phyloP scores from a whole-genome alignment of 1,140 invertebrate genomes.

The Epicauta chinensis region DNA sequence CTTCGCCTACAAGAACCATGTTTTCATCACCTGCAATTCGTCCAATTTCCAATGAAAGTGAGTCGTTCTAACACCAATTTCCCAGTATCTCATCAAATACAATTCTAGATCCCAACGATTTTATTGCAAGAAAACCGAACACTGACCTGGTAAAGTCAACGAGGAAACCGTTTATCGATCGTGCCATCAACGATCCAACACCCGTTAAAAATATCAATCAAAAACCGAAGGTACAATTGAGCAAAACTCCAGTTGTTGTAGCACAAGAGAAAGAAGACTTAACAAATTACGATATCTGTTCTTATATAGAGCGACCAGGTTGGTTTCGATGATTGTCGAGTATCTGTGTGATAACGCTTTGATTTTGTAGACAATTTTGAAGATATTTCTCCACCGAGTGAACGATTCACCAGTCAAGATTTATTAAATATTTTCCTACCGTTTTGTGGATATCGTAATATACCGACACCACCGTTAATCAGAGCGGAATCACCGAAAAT shows the following conservation, averaged over 20 bases:
- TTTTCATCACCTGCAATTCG: constrained; percentile 25
- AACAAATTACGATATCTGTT: constrained; percentile 4
- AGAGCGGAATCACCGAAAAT: too few relatives aligned
- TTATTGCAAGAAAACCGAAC: constrained; percentile 15
- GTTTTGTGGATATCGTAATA: constrained; percentile 2
- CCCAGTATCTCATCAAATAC: constrained; percentile 14
- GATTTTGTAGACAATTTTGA: constrained; percentile 3
- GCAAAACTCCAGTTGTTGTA: background rate
- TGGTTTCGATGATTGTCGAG: constrained; percentile 1
- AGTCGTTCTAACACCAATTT: constrained; percentile 8
- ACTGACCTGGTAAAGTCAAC: constrained; percentile 3
- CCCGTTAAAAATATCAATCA: constrained; percentile 10
- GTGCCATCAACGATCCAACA: constrained; percentile 19
- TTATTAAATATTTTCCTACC: constrained; percentile 9
- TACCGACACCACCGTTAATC: constrained; percentile 7
- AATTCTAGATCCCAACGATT: background rate
- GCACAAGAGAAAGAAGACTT: constrained; percentile 4
- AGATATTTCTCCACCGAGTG: constrained; percentile 2
- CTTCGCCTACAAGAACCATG: constrained; percentile 1
- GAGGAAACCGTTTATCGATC: constrained; percentile 23
- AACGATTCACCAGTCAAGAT: constrained; percentile 1
- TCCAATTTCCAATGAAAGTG: constrained; percentile 23
- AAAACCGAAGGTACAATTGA: constrained; percentile 14
- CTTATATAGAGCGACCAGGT: background rate
- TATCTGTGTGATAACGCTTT: constrained; percentile 2